Evolutionary conservation across 2,797 vertebrate species (phyloP).

Genomic region (Anolis apletophallus): DNA sequence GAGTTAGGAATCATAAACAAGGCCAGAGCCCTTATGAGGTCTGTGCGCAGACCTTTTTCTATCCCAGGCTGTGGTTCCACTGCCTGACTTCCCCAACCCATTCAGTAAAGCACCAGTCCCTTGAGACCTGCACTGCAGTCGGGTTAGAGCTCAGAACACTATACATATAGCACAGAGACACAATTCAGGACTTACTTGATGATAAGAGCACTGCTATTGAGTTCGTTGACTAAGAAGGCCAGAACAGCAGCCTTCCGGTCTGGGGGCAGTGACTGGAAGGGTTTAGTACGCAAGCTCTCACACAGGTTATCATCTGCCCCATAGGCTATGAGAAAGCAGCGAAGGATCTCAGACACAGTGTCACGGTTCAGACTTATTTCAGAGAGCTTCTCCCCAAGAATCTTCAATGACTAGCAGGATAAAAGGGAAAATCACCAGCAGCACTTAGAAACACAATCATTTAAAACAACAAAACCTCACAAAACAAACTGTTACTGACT

Average conservation of each 20-base stretch:
- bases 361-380: constrained; percentile 90
- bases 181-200: constrained; percentile 80
- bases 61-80: neutral
- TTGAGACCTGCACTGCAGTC: neutral
- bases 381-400: constrained; percentile 92
- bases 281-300: constrained; percentile 88
- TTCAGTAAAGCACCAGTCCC: neutral
- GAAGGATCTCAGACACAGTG: constrained; percentile 92
- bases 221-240: constrained; percentile 91
- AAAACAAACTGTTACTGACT: neutral
- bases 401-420: constrained; percentile 88
- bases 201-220: constrained; percentile 90
- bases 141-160: no score
- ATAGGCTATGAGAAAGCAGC: constrained; percentile 91
- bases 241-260: constrained; percentile 90
- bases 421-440: neutral
- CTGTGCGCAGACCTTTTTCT: no score
- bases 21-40: no score
- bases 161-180: neutral
- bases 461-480: neutral
- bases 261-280: constrained; percentile 90
- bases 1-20: no score
- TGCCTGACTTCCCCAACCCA: no score
- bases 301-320: constrained; percentile 88
- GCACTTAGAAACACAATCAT: neutral